These are phyloP conservation scores for Clepsis dumicolana DNA, from an alignment of 2,888 invertebrate genomes.

Conservation along the genomic window DNA sequence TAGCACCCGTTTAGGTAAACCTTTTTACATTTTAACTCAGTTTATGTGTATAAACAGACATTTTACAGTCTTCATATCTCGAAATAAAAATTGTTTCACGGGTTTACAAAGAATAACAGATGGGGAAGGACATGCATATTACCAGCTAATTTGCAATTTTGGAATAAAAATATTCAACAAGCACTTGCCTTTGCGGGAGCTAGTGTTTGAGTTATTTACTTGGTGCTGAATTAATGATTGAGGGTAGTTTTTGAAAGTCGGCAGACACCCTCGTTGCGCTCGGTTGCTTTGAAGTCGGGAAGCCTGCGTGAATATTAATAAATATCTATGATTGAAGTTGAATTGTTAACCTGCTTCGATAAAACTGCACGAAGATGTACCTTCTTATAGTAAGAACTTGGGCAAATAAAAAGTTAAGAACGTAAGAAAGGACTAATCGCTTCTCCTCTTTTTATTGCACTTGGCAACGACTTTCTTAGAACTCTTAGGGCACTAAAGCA, in stretches of 20 bases:
- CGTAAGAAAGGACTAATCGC: slow-evolving; percentile 62
- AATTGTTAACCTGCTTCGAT: slow-evolving; percentile 7
- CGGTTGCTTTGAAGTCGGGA: slow-evolving; percentile 35
- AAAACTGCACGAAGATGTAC: slow-evolving; percentile 1
- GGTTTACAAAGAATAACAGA: slow-evolving; percentile 52
- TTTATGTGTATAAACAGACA: slow-evolving; percentile 7
- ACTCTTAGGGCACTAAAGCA: slow-evolving; percentile 79
- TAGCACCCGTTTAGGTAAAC: slow-evolving; percentile 58
- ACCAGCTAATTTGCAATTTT: slow-evolving; percentile 80
- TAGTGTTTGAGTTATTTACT: slow-evolving; percentile 55
- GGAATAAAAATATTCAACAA: slow-evolving; percentile 60
- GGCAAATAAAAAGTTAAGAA: slow-evolving; percentile 51
- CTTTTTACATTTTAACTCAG: slow-evolving; percentile 47
- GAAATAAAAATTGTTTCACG: slow-evolving; percentile 43
- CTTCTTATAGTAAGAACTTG: slow-evolving; percentile 45
- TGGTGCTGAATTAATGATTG: slow-evolving; percentile 46
- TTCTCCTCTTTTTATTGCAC: slow-evolving; percentile 75
- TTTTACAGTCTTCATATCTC: slow-evolving; percentile 22
- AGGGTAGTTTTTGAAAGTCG: slow-evolving; percentile 39
- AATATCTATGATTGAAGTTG: slow-evolving; percentile 42
- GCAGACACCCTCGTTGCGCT: slow-evolving; percentile 27
- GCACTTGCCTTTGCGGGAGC: slow-evolving; percentile 62
- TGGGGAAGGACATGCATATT: slow-evolving; percentile 72
- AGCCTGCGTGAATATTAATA: slow-evolving; percentile 37
- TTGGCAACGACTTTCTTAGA: slow-evolving; percentile 81